Conservation (phyloP, 1,140 invertebrate genomes). For the Probaryconus sp. region DNA sequence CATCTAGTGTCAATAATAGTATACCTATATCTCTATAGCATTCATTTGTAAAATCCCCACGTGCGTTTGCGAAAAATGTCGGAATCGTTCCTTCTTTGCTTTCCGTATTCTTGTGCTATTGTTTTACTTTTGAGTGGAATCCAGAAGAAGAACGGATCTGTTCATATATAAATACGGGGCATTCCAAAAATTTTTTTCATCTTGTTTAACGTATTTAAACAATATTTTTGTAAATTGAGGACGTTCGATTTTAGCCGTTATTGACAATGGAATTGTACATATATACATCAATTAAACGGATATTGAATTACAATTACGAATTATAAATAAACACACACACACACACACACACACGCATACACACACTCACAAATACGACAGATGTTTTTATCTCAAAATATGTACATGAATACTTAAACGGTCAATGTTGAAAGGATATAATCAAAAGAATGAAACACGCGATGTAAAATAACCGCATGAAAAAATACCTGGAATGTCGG, state of each 20-base stretch:
- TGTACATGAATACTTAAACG: slow-evolving; percentile 6
- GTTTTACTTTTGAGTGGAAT: background rate
- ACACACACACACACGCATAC: too few species aligned
- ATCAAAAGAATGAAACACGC: slow-evolving; percentile 15
- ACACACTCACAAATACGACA: too few species aligned
- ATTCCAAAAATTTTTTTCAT: slow-evolving; percentile 35
- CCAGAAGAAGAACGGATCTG: background rate
- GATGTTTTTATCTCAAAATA: slow-evolving; percentile 7
- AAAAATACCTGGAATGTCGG: slow-evolving; percentile 28
- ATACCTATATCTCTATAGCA: slow-evolving; percentile 26
- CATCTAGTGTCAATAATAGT: slow-evolving; percentile 48
- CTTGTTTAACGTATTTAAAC: slow-evolving; percentile 2
- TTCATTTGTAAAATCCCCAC: slow-evolving; percentile 32
- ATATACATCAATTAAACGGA: slow-evolving; percentile 13
- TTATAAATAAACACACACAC: too few species aligned
- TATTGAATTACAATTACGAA: background rate
- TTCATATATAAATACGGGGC: slow-evolving; percentile 30
- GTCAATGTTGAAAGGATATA: slow-evolving; percentile 14
- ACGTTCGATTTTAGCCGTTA: slow-evolving; percentile 28
- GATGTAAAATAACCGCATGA: slow-evolving; percentile 15
- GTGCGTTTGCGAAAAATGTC: slow-evolving; percentile 27
- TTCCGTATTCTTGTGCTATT: slow-evolving; percentile 3
- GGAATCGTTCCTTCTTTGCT: slow-evolving; percentile 29
- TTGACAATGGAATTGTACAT: slow-evolving; percentile 18
- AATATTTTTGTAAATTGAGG: slow-evolving; percentile 22